Conservation (phyloP, 92 coral and sea anemone genomes). For the Phenganax marumi region DNA sequence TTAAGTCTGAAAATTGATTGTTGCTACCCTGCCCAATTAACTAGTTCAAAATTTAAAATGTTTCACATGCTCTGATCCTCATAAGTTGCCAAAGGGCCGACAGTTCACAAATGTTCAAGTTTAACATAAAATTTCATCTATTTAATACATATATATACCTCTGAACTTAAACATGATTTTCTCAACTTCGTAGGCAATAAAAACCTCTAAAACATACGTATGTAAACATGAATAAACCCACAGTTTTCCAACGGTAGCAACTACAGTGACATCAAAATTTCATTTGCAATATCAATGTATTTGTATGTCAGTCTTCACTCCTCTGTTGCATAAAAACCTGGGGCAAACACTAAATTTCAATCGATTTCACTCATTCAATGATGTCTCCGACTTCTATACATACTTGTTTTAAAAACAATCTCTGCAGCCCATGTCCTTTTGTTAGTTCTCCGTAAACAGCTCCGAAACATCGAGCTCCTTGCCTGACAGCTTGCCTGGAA, state of each 20-base stretch:
- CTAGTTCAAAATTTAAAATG: too few relatives aligned
- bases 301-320: not conserved
- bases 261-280: not conserved
- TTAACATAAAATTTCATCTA: not conserved
- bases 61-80: too few relatives aligned
- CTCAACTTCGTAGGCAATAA: constrained; percentile 9
- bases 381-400: not conserved
- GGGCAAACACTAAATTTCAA: not conserved
- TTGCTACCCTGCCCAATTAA: too few relatives aligned
- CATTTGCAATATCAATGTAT: not conserved
- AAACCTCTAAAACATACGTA: not conserved
- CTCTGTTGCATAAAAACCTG: not conserved
- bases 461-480: constrained; percentile 33
- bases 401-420: constrained; percentile 23
- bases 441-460: constrained; percentile 30
- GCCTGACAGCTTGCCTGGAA: constrained; percentile 16
- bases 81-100: too few relatives aligned
- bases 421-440: constrained; percentile 10
- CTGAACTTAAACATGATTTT: constrained; percentile 31
- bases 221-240: not conserved
- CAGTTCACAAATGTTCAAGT: too few relatives aligned
- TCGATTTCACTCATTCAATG: not conserved
- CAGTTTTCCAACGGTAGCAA: not conserved
- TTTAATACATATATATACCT: constrained; percentile 16
- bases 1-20: too few relatives aligned